Conservation (phyloP, 1,140 invertebrate species). For the Steinernema feltiae region DNA sequence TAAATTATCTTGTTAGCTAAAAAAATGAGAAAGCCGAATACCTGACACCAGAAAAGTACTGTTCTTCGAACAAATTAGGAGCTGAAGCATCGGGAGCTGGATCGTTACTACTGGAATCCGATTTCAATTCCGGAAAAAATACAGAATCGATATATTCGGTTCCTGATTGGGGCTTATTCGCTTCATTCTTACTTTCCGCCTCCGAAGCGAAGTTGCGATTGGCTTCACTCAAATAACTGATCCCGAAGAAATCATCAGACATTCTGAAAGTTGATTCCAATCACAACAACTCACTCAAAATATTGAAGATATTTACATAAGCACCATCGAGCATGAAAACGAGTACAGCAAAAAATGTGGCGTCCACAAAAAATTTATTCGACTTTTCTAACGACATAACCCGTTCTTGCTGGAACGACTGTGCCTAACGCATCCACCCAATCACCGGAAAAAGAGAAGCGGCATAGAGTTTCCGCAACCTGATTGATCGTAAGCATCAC, state of each 20-base stretch:
- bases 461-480: not conserved
- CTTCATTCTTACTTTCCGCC: not conserved
- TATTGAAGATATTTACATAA: not conserved
- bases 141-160: not conserved
- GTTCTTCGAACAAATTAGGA: not conserved
- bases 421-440: not conserved
- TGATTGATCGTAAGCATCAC: conserved; percentile 5
- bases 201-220: not conserved
- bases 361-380: not conserved
- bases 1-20: too few relatives aligned
- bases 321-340: not conserved
- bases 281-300: not conserved
- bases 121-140: not conserved
- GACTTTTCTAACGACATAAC: not conserved
- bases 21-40: too few relatives aligned
- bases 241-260: not conserved
- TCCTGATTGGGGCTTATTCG: not conserved
- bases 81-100: not conserved
- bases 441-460: not conserved
- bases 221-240: not conserved
- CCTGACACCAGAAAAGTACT: too few relatives aligned
- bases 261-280: not conserved
- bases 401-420: not conserved
- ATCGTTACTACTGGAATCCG: not conserved
- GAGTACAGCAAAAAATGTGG: too few relatives aligned